Evolutionary conservation across 2,113 vertebrate genomes (phyloP).

Genomic region (Anas platyrhynchos): DNA sequence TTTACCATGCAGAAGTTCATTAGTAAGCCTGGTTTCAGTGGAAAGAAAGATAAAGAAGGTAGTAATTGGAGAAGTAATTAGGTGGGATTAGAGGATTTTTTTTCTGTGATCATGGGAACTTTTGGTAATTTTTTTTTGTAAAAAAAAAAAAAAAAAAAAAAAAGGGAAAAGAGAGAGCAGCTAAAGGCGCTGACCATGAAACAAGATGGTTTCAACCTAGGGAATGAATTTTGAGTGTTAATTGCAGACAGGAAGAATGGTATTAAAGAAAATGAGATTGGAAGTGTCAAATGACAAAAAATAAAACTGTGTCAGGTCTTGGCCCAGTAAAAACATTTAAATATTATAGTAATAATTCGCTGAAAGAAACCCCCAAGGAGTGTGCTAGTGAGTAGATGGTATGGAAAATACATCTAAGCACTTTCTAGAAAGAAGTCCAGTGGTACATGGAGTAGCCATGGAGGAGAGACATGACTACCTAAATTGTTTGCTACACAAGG

Average conservation of each 20-base stretch:
- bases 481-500: background rate
- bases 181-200: background rate
- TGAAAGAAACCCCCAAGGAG: background rate
- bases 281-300: background rate
- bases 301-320: background rate
- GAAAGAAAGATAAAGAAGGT: background rate
- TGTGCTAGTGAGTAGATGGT: background rate
- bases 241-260: background rate
- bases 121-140: background rate
- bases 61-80: background rate
- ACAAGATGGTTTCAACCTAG: rapidly evolving
- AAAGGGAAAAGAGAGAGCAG: background rate
- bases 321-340: background rate
- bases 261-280: background rate
- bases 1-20: background rate
- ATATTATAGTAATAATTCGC: background rate
- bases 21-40: background rate
- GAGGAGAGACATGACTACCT: background rate
- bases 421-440: background rate
- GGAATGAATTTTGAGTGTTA: background rate
- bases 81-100: background rate
- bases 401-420: background rate
- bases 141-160: background rate
- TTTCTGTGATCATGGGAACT: background rate
- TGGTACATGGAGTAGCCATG: rapidly evolving